Percentiles rank a stretch among this genome's conserved stretches.
These are phyloP conservation scores for Oryzias curvinotus DNA, from an alignment of 2,113 vertebrate genomes.

Conservation along the genomic window DNA sequence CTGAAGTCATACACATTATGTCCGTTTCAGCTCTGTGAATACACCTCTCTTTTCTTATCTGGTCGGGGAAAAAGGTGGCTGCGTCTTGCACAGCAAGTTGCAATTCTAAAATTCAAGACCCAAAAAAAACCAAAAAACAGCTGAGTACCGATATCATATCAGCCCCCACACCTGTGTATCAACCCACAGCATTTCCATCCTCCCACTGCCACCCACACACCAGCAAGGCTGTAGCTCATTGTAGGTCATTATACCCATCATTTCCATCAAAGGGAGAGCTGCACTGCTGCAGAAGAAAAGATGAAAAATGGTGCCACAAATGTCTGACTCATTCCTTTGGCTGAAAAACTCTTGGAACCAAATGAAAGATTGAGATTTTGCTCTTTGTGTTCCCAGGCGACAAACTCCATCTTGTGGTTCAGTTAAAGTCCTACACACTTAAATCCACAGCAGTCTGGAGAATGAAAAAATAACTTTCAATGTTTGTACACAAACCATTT, in stretches of 20 bases:
- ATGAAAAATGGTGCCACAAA: constrained; percentile 49
- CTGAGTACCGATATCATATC: constrained; percentile 23
- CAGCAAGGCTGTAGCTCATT: constrained; percentile 41
- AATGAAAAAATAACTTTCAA: too few relatives aligned
- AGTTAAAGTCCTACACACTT: background rate
- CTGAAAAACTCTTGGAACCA: constrained; percentile 53
- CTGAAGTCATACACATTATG: constrained; percentile 42
- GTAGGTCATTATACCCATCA: constrained; percentile 46
- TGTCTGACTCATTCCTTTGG: constrained; percentile 66
- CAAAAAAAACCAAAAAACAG: constrained; percentile 28
- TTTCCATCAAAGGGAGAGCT: constrained; percentile 49
- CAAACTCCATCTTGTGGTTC: constrained; percentile 49
- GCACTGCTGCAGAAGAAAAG: constrained; percentile 39
- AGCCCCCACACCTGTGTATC: constrained; percentile 36
- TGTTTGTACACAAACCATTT: too few relatives aligned
- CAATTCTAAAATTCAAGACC: constrained; percentile 4
- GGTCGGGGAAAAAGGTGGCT: background rate
- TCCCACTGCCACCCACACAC: constrained; percentile 66
- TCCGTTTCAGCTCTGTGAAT: constrained; percentile 25
- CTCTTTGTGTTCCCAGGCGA: background rate
- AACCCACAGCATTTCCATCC: constrained; percentile 52
- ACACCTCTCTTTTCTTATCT: constrained; percentile 7
- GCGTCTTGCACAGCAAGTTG: background rate
- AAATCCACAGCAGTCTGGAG: too few relatives aligned
- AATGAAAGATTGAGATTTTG: constrained; percentile 34